Evolutionary conservation across 1,140 invertebrate species (phyloP), one percentile per base, ranked within the genome.

Genomic region (Hypsibius dujardini): DNA sequence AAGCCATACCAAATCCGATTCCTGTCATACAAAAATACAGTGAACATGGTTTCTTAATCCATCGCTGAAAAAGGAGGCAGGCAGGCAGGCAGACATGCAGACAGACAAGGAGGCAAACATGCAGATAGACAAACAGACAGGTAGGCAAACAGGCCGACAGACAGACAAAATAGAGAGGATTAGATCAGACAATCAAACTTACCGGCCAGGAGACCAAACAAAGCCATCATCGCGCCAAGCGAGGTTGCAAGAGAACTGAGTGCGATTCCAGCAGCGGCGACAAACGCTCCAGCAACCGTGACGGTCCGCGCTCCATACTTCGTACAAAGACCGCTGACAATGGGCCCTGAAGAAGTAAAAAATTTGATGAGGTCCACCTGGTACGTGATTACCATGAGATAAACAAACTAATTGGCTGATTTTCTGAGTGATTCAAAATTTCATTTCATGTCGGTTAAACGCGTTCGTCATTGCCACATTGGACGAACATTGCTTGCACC

Each of bases 131-230:
- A n/a, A n/a, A n/a, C n/a, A n/a, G n/a, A n/a, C n/a, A n/a, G n/a
- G n/a, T n/a, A n/a, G n/a, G n/a, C n/a, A n/a, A n/a, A n/a, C n/a
- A n/a, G n/a, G n/a, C n/a, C n/a, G n/a, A n/a, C n/a, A n/a, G n/a
- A n/a, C n/a, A n/a, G n/a, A n/a, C n/a, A n/a, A n/a, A n/a, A n/a
- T n/a, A n/a, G n/a, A n/a, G n/a, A n/a, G n/a, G n/a, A n/a, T n/a
- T n/a, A n/a, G n/a, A n/a, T n/a, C n/a, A n/a, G n/a, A n/a, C n/a
- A n/a, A n/a, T n/a, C n/a, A n/a, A 70, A 75, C 81, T 81, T 79
- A 90, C 88, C 89, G 84, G 89, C 90, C 70, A 94, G 75, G 50
- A 92, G 77, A 70, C 94, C 93, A 77, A 90, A 96, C 3, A 88
- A 83, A 2, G 95, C 72, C 76, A 88, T 92, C 2, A 96, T 82